These are phyloP conservation scores for Calameuta pallipes DNA, from an alignment of 2,888 invertebrate genomes.

Conservation along the genomic window DNA sequence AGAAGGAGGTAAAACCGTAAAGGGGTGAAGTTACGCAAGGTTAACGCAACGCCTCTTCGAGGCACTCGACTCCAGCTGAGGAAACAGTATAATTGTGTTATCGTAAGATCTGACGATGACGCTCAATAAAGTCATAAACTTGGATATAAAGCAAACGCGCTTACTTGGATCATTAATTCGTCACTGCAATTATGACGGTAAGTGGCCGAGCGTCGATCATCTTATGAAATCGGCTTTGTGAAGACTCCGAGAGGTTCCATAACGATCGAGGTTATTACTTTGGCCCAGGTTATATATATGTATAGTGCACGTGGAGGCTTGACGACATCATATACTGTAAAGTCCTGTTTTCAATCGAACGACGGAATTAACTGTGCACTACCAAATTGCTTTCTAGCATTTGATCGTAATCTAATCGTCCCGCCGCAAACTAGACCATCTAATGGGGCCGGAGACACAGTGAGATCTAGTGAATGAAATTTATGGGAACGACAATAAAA, in stretches of 20 bases:
- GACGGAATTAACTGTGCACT: background rate
- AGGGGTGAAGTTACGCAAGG: background rate
- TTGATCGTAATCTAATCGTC: slow-evolving; percentile 47
- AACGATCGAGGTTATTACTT: background rate
- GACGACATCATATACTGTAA: background rate
- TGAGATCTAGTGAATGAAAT: slow-evolving; percentile 37
- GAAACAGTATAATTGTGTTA: background rate
- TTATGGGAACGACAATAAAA: slow-evolving; percentile 33
- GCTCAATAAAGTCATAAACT: background rate
- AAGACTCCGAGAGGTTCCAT: background rate
- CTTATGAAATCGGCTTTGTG: background rate
- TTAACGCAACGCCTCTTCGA: background rate
- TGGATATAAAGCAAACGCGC: background rate
- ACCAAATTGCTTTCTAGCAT: slow-evolving; percentile 5
- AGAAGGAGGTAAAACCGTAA: background rate
- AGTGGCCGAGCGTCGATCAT: background rate
- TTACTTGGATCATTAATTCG: background rate
- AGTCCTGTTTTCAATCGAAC: background rate
- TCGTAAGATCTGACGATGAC: background rate
- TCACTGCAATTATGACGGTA: background rate
- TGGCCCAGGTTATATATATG: background rate
- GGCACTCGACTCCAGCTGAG: background rate
- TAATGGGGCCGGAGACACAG: slow-evolving; percentile 45
- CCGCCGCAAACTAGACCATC: slow-evolving; percentile 37
- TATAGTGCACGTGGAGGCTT: background rate